phyloP scores from a whole-genome alignment of 2,797 vertebrate species.

The Sciaenops ocellatus region DNA sequence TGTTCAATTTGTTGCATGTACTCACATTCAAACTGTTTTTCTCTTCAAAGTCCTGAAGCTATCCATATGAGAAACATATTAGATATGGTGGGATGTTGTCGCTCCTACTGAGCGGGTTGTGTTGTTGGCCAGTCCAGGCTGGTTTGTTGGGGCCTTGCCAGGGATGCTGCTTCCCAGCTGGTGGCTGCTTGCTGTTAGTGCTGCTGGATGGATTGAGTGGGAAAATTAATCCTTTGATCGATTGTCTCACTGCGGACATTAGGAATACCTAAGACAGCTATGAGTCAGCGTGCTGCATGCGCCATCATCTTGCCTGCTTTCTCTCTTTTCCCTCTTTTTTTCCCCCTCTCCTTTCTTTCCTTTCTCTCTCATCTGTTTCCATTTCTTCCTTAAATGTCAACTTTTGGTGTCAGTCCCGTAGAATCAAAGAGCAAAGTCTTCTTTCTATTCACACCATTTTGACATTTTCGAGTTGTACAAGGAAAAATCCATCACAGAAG shows the following conservation, averaged over 20 bases:
- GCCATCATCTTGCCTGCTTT: slow-evolving; percentile 51
- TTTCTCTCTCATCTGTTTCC: slow-evolving; percentile 22
- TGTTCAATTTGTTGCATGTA: slow-evolving; percentile 2
- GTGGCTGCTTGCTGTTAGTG: slow-evolving; percentile 67
- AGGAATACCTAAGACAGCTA: slow-evolving; percentile 73
- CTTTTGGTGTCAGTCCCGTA: slow-evolving; percentile 46
- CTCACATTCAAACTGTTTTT: not conserved
- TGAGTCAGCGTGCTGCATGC: slow-evolving; percentile 74
- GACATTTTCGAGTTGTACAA: slow-evolving; percentile 62
- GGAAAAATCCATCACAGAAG: slow-evolving; percentile 45
- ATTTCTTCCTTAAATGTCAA: slow-evolving; percentile 69
- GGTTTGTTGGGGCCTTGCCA: slow-evolving; percentile 70
- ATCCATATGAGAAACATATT: slow-evolving; percentile 19
- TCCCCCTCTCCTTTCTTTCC: slow-evolving; percentile 24
- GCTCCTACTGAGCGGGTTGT: slow-evolving; percentile 54
- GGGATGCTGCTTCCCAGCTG: slow-evolving; percentile 73
- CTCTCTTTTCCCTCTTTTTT: slow-evolving; percentile 24
- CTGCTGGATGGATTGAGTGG: slow-evolving; percentile 74
- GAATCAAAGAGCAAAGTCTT: slow-evolving; percentile 57
- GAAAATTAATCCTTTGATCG: slow-evolving; percentile 81
- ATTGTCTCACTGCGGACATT: slow-evolving; percentile 80
- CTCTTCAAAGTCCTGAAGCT: slow-evolving; percentile 3
- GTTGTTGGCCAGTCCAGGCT: slow-evolving; percentile 52
- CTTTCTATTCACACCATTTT: slow-evolving; percentile 46
- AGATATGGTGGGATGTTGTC: slow-evolving; percentile 37